Evolutionary conservation across 1,140 invertebrate species (phyloP), one percentile per base, ranked within the genome.

Genomic region (Diorhabda sublineata): DNA sequence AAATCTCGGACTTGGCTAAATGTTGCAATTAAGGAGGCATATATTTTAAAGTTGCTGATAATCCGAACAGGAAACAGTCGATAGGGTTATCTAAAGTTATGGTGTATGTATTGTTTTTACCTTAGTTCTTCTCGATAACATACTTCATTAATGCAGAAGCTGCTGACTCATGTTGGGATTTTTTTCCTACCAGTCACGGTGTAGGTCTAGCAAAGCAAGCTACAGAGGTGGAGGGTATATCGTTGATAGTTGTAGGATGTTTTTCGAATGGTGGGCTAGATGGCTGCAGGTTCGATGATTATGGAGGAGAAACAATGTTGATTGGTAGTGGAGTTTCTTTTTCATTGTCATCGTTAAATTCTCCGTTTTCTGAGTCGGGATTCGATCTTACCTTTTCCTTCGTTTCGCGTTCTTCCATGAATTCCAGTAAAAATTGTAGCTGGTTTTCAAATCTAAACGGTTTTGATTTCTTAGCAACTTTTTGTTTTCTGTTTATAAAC

Each of bases 381-480:
- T 11, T 8, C 56, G 56, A 57, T 57, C 56, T 5, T 57, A 57
- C 56, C 8, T 57, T 57, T 57, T 6, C 6, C 11, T 57, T 57
- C 6, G 56, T 57, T 57, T 4, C 56, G 6, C 56, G 6, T 57
- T 57, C 56, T 57, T 57, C 1, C 2, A 57, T 57, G 1, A 57
- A 57, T 57, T 57, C 6, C 56, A 57, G 56, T 57, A 57, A 57
- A 57, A 57, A 57, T 57, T 57, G 56, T 57, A 57, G 6, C 56
- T 8, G 1, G 11, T 57, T 57, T 57, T 57, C 56, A 57, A 57
- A 57, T 57, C 56, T 57, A 8, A 6, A 8, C 11, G 56, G 56
- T 57, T 57, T 57, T 57, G 56, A 57, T 57, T 57, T 57, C 56
- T 57, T 57, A 57, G 56, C 56, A 57, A 11, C 56, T 57, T 57